These are phyloP conservation scores for Pelusios castaneus DNA, from an alignment of 2,113 vertebrate genomes.

Conservation along the genomic window DNA sequence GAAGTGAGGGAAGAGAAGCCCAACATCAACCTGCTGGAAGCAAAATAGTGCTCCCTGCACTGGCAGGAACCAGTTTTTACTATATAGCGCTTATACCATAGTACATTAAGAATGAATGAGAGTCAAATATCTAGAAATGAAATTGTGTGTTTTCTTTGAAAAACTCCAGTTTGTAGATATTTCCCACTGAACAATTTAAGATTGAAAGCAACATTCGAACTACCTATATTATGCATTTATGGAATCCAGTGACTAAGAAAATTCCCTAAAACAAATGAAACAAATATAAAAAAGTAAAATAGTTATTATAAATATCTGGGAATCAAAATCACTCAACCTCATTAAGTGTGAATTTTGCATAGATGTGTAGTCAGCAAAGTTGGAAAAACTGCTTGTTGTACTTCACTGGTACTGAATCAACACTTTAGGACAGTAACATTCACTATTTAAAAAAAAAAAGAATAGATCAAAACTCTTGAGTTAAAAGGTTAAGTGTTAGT, in stretches of 20 bases:
- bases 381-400: constrained; percentile 18
- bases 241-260: background rate
- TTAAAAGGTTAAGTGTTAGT: constrained; percentile 81
- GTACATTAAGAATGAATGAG: background rate
- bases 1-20: background rate
- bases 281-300: background rate
- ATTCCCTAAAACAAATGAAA: constrained; percentile 6
- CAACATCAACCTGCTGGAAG: background rate
- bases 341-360: background rate
- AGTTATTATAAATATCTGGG: constrained; percentile 15
- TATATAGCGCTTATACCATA: background rate
- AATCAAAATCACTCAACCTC: background rate
- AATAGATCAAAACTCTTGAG: constrained; percentile 68
- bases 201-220: background rate
- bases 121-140: background rate
- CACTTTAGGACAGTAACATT: constrained; percentile 56
- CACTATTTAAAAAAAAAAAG: constrained; percentile 66
- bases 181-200: background rate
- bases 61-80: background rate
- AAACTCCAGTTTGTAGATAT: background rate
- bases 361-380: constrained; percentile 24
- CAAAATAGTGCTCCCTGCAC: background rate
- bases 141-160: background rate
- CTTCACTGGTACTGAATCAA: constrained; percentile 20
- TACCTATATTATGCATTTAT: background rate